Percentiles rank a stretch among this genome's conserved stretches.
Conservation (phyloP, 2,888 invertebrate species). For the Saturnia japonica region DNA sequence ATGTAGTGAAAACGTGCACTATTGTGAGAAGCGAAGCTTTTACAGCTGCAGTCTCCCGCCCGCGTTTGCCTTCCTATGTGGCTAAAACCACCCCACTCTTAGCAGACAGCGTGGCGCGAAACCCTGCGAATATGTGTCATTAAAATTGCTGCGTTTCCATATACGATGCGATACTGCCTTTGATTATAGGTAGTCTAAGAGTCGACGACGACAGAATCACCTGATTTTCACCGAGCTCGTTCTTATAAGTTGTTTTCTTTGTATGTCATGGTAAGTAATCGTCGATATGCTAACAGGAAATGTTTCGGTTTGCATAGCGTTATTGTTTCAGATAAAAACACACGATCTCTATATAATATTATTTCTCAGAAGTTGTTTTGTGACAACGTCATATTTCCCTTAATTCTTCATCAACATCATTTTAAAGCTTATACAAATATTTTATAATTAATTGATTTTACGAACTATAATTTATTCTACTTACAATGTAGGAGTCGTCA, state of each 20-base stretch:
- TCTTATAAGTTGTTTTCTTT: neutral
- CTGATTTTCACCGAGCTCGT: neutral
- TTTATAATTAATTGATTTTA: no score
- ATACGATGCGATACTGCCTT: constrained; percentile 25
- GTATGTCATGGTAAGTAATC: neutral
- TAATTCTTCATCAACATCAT: no score
- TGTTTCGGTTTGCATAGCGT: neutral
- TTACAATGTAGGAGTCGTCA: no score
- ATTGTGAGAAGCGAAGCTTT: constrained; percentile 61
- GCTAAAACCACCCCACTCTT: constrained; percentile 29
- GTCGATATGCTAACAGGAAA: neutral
- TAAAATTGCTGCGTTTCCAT: constrained; percentile 35
- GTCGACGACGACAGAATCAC: neutral
- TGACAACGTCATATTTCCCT: no score
- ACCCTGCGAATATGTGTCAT: constrained; percentile 17
- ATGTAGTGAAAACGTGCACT: constrained; percentile 68
- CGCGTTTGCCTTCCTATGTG: neutral
- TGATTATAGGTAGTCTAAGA: neutral
- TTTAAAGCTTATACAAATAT: no score
- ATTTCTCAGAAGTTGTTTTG: no score
- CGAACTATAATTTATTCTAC: no score
- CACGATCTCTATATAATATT: no score
- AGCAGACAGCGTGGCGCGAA: constrained; percentile 23
- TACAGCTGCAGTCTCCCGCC: constrained; percentile 38
- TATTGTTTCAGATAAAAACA: neutral